A percentile compares a stretch with the other conserved stretches of the same genome.
Evolutionary conservation across 2,888 invertebrate genomes (phyloP).

Genomic region (Hoplodrina blanda): DNA sequence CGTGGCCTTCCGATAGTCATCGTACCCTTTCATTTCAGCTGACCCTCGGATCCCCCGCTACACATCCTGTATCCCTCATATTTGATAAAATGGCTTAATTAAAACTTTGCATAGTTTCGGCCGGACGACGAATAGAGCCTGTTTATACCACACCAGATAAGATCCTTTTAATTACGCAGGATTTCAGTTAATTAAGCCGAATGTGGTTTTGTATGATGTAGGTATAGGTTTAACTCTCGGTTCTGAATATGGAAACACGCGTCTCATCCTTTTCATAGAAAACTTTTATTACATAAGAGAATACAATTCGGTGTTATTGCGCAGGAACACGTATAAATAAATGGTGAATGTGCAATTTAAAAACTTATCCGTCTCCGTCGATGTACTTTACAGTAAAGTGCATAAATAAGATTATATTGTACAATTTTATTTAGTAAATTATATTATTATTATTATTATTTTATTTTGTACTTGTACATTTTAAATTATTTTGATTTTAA

Average conservation of each 20-base stretch:
- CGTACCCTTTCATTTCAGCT: slow-evolving; percentile 81
- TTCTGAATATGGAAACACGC: slow-evolving; percentile 35
- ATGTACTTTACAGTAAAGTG: slow-evolving; percentile 11
- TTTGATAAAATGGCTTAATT: slow-evolving; percentile 85
- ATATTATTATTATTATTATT: too few species aligned
- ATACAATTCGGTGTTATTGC: slow-evolving; percentile 8
- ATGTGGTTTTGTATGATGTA: slow-evolving; percentile 50
- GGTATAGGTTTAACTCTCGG: slow-evolving; percentile 19
- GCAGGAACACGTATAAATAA: slow-evolving; percentile 16
- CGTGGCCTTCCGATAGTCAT: slow-evolving; percentile 82
- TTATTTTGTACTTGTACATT: too few species aligned
- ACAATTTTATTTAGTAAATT: too few species aligned
- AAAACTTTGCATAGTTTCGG: slow-evolving; percentile 81
- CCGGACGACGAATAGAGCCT: slow-evolving; percentile 68
- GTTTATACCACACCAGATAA: slow-evolving; percentile 67
- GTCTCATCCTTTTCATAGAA: slow-evolving; percentile 31
- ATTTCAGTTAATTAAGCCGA: slow-evolving; percentile 60
- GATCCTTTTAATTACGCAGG: slow-evolving; percentile 68
- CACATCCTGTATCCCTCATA: slow-evolving; percentile 69
- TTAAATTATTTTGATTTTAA: too few species aligned
- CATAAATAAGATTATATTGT: background rate
- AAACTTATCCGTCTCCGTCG: slow-evolving; percentile 12
- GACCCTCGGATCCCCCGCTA: slow-evolving; percentile 75
- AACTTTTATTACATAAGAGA: slow-evolving; percentile 40
- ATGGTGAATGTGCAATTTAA: slow-evolving; percentile 26